A percentile compares a stretch with the other conserved stretches of the same genome.
phyloP scores from a whole-genome alignment of 2,888 invertebrate species.

The Diogma glabrata region DNA sequence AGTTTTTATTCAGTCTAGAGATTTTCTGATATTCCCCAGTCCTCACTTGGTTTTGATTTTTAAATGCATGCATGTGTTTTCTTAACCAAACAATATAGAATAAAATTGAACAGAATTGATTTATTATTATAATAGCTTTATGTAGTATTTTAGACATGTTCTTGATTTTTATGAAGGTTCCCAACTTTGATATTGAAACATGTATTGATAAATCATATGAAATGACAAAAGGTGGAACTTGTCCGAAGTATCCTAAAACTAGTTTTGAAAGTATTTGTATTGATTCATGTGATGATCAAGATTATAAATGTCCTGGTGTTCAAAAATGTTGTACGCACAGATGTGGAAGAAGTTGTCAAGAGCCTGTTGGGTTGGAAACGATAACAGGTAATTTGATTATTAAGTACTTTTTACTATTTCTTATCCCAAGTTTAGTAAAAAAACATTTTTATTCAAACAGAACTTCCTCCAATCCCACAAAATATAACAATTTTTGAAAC shows the following conservation, averaged over 20 bases:
- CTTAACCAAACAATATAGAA: no score
- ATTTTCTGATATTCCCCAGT: no score
- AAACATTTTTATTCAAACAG: constrained; percentile 29
- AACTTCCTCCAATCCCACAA: constrained; percentile 50
- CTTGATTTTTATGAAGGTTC: no score
- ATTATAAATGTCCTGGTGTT: constrained; percentile 55
- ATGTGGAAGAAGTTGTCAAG: constrained; percentile 58
- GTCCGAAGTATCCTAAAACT: constrained; percentile 24
- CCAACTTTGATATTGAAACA: constrained; percentile 4
- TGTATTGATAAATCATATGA: constrained; percentile 3
- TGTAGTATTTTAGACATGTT: no score
- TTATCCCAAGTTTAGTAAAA: no score
- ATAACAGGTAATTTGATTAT: constrained; percentile 24
- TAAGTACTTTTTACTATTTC: constrained; percentile 26
- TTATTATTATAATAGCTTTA: no score
- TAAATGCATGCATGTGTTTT: no score
- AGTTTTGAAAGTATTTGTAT: constrained; percentile 25
- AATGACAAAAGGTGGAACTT: constrained; percentile 28
- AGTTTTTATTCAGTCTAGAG: no score
- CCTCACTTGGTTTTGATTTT: no score
- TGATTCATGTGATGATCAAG: constrained; percentile 33
- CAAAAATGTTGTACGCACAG: constrained; percentile 56
- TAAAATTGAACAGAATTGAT: no score
- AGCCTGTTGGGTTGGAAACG: constrained; percentile 45
- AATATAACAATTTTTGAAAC: constrained; percentile 41